Evolutionary conservation across 2,888 invertebrate genomes (phyloP).

Genomic region (Cephus nigrinus): DNA sequence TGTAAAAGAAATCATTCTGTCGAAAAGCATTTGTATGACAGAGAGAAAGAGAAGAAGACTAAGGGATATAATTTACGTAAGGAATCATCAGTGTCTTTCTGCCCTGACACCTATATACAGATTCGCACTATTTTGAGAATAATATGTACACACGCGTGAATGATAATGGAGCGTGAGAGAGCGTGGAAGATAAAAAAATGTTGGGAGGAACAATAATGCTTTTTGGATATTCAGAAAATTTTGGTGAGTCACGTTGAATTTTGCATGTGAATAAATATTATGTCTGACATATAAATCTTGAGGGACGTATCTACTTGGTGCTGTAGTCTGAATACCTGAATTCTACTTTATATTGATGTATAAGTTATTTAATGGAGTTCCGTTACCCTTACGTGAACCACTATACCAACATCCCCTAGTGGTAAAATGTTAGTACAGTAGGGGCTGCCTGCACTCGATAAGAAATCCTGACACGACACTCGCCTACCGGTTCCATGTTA

Average conservation of each 20-base stretch:
- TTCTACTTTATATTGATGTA: neutral
- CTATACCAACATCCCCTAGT: neutral
- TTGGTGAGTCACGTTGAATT: neutral
- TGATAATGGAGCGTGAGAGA: neutral
- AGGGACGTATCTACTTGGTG: neutral
- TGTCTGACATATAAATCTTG: neutral
- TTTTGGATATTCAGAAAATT: neutral
- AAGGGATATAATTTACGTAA: neutral
- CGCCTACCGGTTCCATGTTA: neutral
- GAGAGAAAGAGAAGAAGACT: neutral
- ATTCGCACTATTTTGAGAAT: neutral
- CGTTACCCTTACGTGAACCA: neutral
- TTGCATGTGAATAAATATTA: neutral
- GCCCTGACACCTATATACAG: neutral
- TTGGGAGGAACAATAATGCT: neutral
- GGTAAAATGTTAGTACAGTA: neutral
- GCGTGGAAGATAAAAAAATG: neutral
- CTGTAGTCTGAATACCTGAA: neutral
- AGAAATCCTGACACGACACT: neutral
- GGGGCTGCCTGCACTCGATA: neutral
- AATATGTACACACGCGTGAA: neutral
- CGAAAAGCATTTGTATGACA: neutral
- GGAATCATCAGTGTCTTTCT: neutral
- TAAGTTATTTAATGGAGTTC: neutral
- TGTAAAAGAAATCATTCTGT: neutral